Conservation (phyloP, 2,888 invertebrate species). For the Hofmannophila pseudospretella region DNA sequence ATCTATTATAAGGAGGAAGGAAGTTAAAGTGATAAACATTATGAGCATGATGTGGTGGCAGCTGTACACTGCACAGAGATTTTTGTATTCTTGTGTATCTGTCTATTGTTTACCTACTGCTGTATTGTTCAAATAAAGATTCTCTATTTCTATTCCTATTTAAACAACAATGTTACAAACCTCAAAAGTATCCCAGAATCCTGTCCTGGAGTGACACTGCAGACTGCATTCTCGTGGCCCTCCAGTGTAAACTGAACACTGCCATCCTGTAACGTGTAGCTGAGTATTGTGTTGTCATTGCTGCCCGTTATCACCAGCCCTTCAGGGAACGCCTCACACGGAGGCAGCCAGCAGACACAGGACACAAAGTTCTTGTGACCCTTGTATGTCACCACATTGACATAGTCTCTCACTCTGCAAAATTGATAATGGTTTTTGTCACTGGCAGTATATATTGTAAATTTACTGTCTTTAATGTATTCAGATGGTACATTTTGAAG, state of each 20-base stretch:
- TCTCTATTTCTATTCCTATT: no score
- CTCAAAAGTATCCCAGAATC: slow-evolving; percentile 62
- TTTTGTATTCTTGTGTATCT: no score
- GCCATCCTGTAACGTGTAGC: slow-evolving; percentile 85
- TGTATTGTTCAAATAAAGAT: no score
- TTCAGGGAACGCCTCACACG: slow-evolving; percentile 82
- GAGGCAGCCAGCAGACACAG: slow-evolving; percentile 86
- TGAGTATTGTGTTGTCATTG: slow-evolving; percentile 90
- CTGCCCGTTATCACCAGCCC: slow-evolving; percentile 93
- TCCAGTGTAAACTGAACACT: slow-evolving; percentile 82
- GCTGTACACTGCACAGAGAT: no score
- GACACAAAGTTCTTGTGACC: slow-evolving; percentile 93
- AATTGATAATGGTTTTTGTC: no score
- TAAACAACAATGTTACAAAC: slow-evolving; percentile 32
- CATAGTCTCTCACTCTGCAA: slow-evolving; percentile 78
- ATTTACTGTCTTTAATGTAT: no score
- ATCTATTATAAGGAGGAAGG: no score
- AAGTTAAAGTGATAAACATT: no score
- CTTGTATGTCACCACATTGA: slow-evolving; percentile 81
- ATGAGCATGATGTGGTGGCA: no score
- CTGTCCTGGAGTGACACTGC: slow-evolving; percentile 62
- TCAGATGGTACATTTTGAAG: no score
- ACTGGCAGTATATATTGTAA: no score
- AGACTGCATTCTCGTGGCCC: slow-evolving; percentile 88
- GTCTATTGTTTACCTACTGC: no score